Conservation (phyloP, 1,140 invertebrate species). For the Dreissena rostriformis region DNA sequence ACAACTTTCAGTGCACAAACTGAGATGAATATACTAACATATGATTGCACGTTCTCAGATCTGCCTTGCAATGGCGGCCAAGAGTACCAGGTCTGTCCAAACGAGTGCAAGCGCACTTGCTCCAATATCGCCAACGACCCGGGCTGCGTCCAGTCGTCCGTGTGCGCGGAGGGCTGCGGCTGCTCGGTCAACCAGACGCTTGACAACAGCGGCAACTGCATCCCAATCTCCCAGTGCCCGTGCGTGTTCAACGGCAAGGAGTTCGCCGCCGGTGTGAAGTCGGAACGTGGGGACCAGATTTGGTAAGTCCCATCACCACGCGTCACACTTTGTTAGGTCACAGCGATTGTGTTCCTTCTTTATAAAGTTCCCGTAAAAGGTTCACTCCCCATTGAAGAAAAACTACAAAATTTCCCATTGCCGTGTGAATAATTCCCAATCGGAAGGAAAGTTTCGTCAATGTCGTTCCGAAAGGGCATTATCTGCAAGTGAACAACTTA, state of each 20-base stretch:
- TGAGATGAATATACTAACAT: too few species aligned
- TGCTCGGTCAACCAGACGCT: slow-evolving; percentile 90
- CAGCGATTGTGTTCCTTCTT: too few species aligned
- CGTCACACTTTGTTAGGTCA: too few species aligned
- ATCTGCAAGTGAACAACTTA: too few species aligned
- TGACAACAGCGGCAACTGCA: slow-evolving; percentile 87
- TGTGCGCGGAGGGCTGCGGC: slow-evolving; percentile 94
- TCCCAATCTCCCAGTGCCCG: slow-evolving; percentile 88
- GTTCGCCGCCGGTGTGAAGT: slow-evolving; percentile 89
- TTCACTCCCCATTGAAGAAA: too few species aligned
- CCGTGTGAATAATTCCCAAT: too few species aligned
- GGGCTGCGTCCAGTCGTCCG: slow-evolving; percentile 83
- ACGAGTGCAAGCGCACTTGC: slow-evolving; percentile 89
- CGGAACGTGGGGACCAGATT: slow-evolving; percentile 78
- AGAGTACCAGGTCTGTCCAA: slow-evolving; percentile 89
- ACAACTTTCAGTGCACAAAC: too few species aligned
- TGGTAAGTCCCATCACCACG: slow-evolving; percentile 84
- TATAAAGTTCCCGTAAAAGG: too few species aligned
- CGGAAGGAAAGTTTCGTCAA: too few species aligned
- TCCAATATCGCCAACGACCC: slow-evolving; percentile 84
- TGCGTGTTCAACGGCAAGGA: slow-evolving; percentile 88
- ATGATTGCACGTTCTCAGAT: slow-evolving; percentile 19
- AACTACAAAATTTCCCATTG: too few species aligned
- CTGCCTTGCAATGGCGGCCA: slow-evolving; percentile 88
- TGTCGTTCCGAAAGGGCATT: too few species aligned